Conservation (phyloP, 2,888 invertebrate species). For the Oscheius sp. region DNA sequence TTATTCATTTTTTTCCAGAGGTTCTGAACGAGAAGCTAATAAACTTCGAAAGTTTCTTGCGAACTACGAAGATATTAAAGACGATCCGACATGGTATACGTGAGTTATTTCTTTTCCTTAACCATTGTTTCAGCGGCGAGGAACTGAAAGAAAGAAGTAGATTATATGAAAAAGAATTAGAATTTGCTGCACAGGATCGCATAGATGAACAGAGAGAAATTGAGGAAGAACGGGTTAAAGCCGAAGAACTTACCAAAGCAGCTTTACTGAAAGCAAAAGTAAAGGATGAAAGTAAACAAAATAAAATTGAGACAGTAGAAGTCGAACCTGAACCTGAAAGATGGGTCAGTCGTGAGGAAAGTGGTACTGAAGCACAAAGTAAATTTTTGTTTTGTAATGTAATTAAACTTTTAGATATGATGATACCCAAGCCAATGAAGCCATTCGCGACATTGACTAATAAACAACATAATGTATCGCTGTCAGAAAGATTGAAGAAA, state of each 20-base stretch:
- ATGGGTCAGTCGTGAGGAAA: no score
- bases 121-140: conserved; percentile 77
- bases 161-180: conserved; percentile 90
- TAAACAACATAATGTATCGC: no score
- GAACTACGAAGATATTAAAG: conserved; percentile 97
- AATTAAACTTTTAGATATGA: no score
- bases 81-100: conserved; percentile 94
- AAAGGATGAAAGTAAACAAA: conserved; percentile 8
- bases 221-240: conserved; percentile 74
- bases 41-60: conserved; percentile 95
- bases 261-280: conserved; percentile 43
- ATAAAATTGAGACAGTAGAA: no score
- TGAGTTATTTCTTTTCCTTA: conserved; percentile 32
- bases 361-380: no score
- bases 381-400: no score
- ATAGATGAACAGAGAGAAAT: conserved; percentile 74
- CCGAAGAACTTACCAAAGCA: conserved; percentile 48
- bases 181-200: conserved; percentile 79
- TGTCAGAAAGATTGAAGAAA: conserved; percentile 43
- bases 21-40: conserved; percentile 81
- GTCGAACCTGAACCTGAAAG: no score
- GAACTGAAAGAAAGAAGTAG: conserved; percentile 88
- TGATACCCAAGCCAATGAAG: no score
- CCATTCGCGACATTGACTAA: no score
- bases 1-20: conserved; percentile 33